Conservation (phyloP, 1,140 invertebrate genomes). For the Eupeodes corollae region DNA sequence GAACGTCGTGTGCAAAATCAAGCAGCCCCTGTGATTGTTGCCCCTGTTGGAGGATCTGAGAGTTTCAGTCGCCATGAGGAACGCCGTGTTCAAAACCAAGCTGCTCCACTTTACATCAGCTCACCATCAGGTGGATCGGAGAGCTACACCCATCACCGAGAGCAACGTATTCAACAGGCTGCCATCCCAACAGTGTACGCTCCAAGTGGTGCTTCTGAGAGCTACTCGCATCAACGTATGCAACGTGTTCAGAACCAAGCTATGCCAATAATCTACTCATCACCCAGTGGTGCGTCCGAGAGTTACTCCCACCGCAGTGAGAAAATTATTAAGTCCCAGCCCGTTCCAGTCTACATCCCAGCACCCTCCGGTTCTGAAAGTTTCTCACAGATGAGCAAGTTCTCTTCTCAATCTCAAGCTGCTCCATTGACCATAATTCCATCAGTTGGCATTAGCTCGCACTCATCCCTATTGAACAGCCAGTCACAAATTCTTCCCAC, state of each 20-base stretch:
- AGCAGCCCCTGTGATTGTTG: neutral
- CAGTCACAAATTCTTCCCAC: neutral
- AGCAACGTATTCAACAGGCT: constrained; percentile 8
- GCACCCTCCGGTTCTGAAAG: neutral
- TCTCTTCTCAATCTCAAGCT: neutral
- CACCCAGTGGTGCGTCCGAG: constrained; percentile 17
- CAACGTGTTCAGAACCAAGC: constrained; percentile 5
- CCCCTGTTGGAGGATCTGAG: constrained; percentile 7
- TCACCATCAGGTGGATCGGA: constrained; percentile 18
- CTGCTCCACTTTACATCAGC: constrained; percentile 2
- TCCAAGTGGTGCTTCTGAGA: constrained; percentile 20
- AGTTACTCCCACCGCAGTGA: constrained; percentile 15
- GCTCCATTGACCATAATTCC: neutral
- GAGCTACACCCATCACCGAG: constrained; percentile 19
- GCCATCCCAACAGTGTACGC: constrained; percentile 10
- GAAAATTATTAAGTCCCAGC: neutral
- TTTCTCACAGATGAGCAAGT: neutral
- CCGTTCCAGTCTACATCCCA: neutral
- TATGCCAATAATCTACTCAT: constrained; percentile 12
- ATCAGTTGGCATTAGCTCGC: neutral
- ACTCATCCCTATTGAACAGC: neutral
- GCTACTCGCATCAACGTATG: constrained; percentile 22
- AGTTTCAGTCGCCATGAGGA: constrained; percentile 8
- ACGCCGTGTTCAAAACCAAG: constrained; percentile 5
- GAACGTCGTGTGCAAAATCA: constrained; percentile 17